Conservation (phyloP, 2,888 invertebrate genomes). For the Cyaniris semiargus region DNA sequence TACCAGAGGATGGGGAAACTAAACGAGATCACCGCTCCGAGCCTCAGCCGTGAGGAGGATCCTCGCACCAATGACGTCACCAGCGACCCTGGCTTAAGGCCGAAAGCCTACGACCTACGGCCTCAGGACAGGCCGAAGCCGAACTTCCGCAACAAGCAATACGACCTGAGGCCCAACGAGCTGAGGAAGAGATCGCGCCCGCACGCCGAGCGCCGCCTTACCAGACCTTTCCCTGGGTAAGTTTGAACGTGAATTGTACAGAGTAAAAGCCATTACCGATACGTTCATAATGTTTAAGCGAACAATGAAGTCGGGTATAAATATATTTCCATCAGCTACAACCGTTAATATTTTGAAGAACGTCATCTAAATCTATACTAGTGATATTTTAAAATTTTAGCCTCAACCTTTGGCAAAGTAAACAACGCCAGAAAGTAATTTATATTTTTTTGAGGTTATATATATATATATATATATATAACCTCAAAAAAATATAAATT, state of each 20-base stretch:
- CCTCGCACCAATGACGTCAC: conserved; percentile 63
- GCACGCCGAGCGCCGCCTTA: conserved; percentile 56
- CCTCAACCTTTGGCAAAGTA: no score
- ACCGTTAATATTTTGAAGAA: no score
- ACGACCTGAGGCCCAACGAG: conserved; percentile 55
- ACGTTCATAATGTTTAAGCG: background rate
- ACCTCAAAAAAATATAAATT: no score
- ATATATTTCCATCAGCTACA: no score
- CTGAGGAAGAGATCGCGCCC: conserved; percentile 58
- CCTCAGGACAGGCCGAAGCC: conserved; percentile 50
- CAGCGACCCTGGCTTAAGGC: conserved; percentile 56
- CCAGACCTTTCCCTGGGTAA: conserved; percentile 72
- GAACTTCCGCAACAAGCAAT: conserved; percentile 47
- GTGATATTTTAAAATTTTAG: no score
- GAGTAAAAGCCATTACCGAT: background rate
- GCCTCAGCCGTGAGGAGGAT: conserved; percentile 64
- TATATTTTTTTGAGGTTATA: no score
- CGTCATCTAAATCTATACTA: no score
- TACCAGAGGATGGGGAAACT: conserved; percentile 75
- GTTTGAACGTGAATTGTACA: background rate
- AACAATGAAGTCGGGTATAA: no score
- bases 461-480: no score
- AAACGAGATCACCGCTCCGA: conserved; percentile 79
- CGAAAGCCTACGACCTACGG: conserved; percentile 65
- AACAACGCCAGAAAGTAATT: no score